Percentiles rank a stretch among this genome's conserved stretches.
Conservation (phyloP, 2,888 invertebrate species). For the Troides oblongomaculatus region DNA sequence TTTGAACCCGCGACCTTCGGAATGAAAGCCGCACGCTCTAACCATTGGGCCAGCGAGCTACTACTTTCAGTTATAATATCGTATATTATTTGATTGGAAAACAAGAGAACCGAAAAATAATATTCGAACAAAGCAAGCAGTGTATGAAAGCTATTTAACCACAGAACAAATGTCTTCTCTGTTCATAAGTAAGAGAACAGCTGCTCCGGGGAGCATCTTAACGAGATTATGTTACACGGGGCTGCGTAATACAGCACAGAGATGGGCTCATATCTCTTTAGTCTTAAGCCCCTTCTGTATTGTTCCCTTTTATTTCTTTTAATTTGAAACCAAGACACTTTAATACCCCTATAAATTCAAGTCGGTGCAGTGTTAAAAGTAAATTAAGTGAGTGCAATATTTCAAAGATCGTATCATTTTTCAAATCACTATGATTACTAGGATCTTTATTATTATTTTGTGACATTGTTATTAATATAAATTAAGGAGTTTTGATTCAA, state of each 20-base stretch:
- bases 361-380: neutral
- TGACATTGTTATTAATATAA: too few species aligned
- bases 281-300: slow-evolving; percentile 17
- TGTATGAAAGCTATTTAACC: slow-evolving; percentile 24
- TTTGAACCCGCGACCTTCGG: too few species aligned
- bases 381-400: neutral
- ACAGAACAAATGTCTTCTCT: slow-evolving; percentile 29
- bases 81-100: neutral
- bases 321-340: slow-evolving; percentile 5
- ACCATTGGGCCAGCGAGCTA: too few species aligned
- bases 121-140: neutral
- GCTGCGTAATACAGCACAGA: slow-evolving; percentile 33
- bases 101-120: slow-evolving; percentile 17
- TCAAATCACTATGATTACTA: too few species aligned
- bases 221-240: slow-evolving; percentile 45
- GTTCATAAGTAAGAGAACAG: slow-evolving; percentile 40
- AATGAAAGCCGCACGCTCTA: too few species aligned
- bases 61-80: too few species aligned
- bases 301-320: slow-evolving; percentile 23
- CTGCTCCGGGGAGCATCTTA: slow-evolving; percentile 40
- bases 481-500: too few species aligned
- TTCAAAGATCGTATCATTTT: neutral
- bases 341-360: slow-evolving; percentile 9
- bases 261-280: slow-evolving; percentile 41
- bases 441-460: too few species aligned